These are phyloP conservation scores for Micrasema minimum DNA, from an alignment of 1,140 invertebrate genomes.

Conservation along the genomic window DNA sequence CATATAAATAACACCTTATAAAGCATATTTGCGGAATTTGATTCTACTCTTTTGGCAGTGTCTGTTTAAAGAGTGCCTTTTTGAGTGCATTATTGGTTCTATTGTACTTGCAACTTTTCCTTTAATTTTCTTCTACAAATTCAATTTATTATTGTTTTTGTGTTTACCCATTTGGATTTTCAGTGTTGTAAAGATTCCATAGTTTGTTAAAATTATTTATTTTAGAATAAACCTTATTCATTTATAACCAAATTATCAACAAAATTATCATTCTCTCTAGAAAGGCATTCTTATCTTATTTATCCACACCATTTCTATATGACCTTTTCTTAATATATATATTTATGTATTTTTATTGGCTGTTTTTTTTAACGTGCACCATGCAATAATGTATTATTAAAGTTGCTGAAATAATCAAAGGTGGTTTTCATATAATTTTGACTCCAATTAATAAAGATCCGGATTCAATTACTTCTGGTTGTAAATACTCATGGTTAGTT, in stretches of 20 bases:
- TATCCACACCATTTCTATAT: constrained; percentile 26
- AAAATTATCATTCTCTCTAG: background rate
- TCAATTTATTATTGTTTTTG: background rate
- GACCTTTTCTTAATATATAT: constrained; percentile 16
- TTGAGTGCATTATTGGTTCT: constrained; percentile 11
- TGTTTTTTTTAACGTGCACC: constrained; percentile 23
- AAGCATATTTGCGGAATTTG: constrained; percentile 36
- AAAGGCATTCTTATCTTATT: constrained; percentile 46
- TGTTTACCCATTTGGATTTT: background rate
- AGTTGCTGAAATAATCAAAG: too few relatives aligned
- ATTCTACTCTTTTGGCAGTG: constrained; percentile 31
- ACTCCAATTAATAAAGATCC: too few relatives aligned
- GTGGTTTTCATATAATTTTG: too few relatives aligned
- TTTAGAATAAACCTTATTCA: background rate
- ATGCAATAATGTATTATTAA: too few relatives aligned
- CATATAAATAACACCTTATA: constrained; percentile 50
- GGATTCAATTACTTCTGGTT: too few relatives aligned
- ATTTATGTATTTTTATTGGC: constrained; percentile 17
- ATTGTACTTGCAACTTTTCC: background rate
- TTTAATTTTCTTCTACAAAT: background rate
- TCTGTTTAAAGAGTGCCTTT: constrained; percentile 43
- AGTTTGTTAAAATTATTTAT: too few relatives aligned
- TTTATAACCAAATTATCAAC: background rate
- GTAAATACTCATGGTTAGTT: too few relatives aligned
- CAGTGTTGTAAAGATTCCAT: background rate